Conservation (phyloP, 1,140 invertebrate genomes). For the Conus ventricosus region DNA sequence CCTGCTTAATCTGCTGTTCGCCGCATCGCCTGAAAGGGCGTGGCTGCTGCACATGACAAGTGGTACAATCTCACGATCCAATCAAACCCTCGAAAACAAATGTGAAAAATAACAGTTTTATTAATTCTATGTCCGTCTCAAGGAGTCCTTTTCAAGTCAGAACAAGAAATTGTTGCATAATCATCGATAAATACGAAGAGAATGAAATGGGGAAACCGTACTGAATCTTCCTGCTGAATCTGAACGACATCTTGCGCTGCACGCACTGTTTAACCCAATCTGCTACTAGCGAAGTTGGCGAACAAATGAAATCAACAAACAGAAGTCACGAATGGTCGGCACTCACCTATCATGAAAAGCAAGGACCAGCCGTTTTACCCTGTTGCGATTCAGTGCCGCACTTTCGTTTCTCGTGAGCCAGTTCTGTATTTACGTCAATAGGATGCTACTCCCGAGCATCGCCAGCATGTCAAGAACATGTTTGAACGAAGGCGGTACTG, state of each 20-base stretch:
- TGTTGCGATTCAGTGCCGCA: background rate
- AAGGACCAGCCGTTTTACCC: background rate
- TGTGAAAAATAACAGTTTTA: too few relatives aligned
- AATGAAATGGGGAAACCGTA: background rate
- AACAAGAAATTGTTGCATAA: background rate
- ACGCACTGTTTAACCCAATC: background rate
- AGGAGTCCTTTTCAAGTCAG: background rate
- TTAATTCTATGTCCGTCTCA: too few relatives aligned
- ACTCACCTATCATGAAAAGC: conserved; percentile 35
- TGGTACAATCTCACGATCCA: too few relatives aligned
- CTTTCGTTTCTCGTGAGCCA: background rate
- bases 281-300: too few relatives aligned
- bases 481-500: conserved; percentile 37
- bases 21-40: too few relatives aligned
- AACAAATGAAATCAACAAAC: background rate
- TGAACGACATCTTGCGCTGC: too few relatives aligned
- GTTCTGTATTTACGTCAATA: background rate
- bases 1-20: too few relatives aligned
- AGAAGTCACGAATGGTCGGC: background rate
- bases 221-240: too few relatives aligned
- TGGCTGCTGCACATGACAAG: too few relatives aligned
- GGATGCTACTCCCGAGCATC: background rate
- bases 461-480: conserved; percentile 37
- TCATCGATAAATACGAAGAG: background rate
- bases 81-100: too few relatives aligned